Evolutionary conservation across 1,140 invertebrate genomes (phyloP), one percentile per base, ranked within the genome.

Genomic region (Gerris buenoi): DNA sequence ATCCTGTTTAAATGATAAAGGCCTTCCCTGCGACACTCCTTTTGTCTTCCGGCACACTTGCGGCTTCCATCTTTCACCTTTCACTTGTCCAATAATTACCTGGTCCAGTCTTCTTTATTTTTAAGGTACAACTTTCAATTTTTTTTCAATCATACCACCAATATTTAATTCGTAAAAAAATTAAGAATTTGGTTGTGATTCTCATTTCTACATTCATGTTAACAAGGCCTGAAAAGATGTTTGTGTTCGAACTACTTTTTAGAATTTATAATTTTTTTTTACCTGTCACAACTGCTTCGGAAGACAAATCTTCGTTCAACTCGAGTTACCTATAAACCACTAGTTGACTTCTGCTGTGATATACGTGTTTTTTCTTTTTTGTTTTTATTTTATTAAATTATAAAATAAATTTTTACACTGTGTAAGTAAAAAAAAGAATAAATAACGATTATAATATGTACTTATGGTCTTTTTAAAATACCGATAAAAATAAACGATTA

Each of bases 1-100:
- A 95, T 96, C 79, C 81, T 96, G 73, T 94, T 93, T 79, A 95
- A 94, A 84, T 95, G 86, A 91, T 75, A 46, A 46, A 46, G 33
- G 33, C 5, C 33, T 76, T 71, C 85, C 84, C 77, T 84, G 85
- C 70, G 79, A 80, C 71, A 80, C 25, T 28, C 46, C 65, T 27
- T 61, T 46, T 18, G 33, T 46, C 33, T 46, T 46, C 33, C 33
- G 33, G 18, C 5, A 46, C 33, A 10, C 5, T 10, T 46, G 18
- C 33, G 33, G 5, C 18, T 10, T 46, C 18, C 33, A 18, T 46
- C 33, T 46, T 46, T 46, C 18, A 10, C 33, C 33, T n/a, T n/a
- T n/a, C n/a, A n/a, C n/a, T n/a, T n/a, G n/a, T n/a, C n/a, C n/a
- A n/a, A n/a, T n/a, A n/a, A n/a, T n/a, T n/a, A n/a, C n/a, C n/a